A percentile compares a stretch with the other conserved stretches of the same genome.
These are phyloP conservation scores for Coreoperca whiteheadi DNA, from an alignment of 2,113 vertebrate species.

Conservation along the genomic window DNA sequence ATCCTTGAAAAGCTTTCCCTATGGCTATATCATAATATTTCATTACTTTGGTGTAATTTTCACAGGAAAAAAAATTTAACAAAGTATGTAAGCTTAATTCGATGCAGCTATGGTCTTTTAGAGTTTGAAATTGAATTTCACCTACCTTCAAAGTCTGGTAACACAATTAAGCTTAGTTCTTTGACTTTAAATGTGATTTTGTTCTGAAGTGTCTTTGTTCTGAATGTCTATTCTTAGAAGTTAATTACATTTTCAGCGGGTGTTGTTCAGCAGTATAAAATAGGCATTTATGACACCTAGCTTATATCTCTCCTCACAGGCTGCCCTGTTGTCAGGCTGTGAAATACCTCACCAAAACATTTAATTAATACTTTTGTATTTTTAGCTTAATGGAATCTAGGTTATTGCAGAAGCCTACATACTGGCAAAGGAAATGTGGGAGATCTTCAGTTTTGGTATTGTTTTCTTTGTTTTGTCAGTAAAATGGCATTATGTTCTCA, in stretches of 20 bases:
- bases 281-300: conserved; percentile 56
- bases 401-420: conserved; percentile 6
- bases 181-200: conserved; percentile 76
- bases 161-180: conserved; percentile 75
- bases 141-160: conserved; percentile 77
- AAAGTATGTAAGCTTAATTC: conserved; percentile 64
- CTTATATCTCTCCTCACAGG: conserved; percentile 54
- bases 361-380: conserved; percentile 56
- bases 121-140: conserved; percentile 77
- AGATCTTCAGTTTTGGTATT: neutral
- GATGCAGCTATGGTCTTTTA: conserved; percentile 70
- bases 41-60: conserved; percentile 76
- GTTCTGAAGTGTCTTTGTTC: conserved; percentile 72
- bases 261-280: conserved; percentile 65
- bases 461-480: conserved; percentile 15
- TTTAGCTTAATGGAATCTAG: conserved; percentile 32
- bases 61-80: conserved; percentile 59
- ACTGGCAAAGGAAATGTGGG: neutral
- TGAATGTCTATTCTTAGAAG: conserved; percentile 69
- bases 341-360: conserved; percentile 38
- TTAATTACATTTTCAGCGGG: conserved; percentile 80
- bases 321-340: conserved; percentile 47
- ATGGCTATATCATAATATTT: conserved; percentile 72
- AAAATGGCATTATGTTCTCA: conserved; percentile 4
- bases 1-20: conserved; percentile 71